Evolutionary conservation across 2,797 vertebrate genomes (phyloP), one percentile per base, ranked within the genome.

Genomic region (Amblyraja radiata): DNA sequence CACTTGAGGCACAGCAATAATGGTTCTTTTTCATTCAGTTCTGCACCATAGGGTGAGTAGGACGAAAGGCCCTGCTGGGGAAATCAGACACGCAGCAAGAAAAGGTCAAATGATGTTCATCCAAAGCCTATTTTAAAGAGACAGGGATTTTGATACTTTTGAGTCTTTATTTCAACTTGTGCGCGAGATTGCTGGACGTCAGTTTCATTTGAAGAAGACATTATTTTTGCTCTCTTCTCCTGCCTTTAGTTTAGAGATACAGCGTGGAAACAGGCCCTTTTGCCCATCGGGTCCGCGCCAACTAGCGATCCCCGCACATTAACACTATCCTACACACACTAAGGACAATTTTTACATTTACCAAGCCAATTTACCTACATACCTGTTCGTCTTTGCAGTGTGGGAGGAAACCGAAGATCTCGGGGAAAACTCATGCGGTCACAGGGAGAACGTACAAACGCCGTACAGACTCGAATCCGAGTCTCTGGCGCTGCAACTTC

Each of bases 31-130:
- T 92, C 90, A 74, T 46, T 74, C 68, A 74, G 68, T 92, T 92
- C 46, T 74, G n/a, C 71, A 58, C 36, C 71, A 73, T 54, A n/a
- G 23, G 71, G 68, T 92, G 84, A 88, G 84, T 88, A 36, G 68
- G 61, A 63, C 7, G 61, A 88, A 88, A 21, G 84, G 76, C 25
- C 65, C 36, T 32, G 76, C 90, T 54, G 68, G 90, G 90, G 68
- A 76, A 54, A 46, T 92, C 68, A 54, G 90, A n/a, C 39, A 76
- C 90, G 54, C 65, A 90, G 36, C 14, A 46, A 76, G 84, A 32
- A 32, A 88, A 88, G 84, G 84, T 88, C 84, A 88, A 68, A 36
- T 88, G 61, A 63, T 68, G 32, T 88, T 88, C 84, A 88, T 88
- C 63, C 84, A 65, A 68, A 54, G 25, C 18, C 3, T 68, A 88